phyloP scores from a whole-genome alignment of 2,888 invertebrate species.

The Itoplectis maculator region DNA sequence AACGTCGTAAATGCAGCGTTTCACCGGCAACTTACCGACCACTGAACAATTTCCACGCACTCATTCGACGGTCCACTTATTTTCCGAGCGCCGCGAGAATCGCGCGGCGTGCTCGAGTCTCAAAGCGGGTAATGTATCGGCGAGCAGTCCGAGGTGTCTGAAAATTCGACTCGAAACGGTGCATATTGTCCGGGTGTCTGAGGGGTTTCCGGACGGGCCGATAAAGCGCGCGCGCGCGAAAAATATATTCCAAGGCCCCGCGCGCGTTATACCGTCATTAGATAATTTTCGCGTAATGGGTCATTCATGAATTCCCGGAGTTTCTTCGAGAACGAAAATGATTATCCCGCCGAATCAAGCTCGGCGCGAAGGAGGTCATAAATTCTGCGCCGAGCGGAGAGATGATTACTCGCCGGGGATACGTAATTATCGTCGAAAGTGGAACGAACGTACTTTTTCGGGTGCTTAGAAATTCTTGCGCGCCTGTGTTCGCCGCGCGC shows the following conservation, averaged over 20 bases:
- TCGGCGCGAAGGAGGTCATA: conserved; percentile 22
- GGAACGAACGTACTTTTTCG: conserved; percentile 43
- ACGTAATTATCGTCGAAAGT: conserved; percentile 53
- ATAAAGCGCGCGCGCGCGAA: background rate
- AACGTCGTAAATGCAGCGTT: conserved; percentile 20
- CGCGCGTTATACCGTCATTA: conserved; percentile 8
- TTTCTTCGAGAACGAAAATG: conserved; percentile 37
- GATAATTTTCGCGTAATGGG: conserved; percentile 40
- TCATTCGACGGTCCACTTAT: conserved; percentile 3
- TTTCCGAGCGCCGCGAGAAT: too few species aligned
- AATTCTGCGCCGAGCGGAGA: conserved; percentile 43
- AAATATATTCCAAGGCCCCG: conserved; percentile 20
- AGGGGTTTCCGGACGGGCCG: background rate
- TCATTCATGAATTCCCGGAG: conserved; percentile 44
- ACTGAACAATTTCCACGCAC: conserved; percentile 25
- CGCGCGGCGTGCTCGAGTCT: too few species aligned
- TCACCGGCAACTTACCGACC: conserved; percentile 45
- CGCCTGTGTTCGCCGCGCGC: background rate
- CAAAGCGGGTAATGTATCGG: conserved; percentile 26
- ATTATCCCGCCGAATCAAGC: conserved; percentile 39
- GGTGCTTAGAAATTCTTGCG: background rate
- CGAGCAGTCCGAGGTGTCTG: background rate
- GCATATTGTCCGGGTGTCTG: background rate
- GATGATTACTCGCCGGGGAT: conserved; percentile 51
- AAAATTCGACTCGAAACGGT: background rate